Percentiles rank a stretch among this genome's conserved stretches.
Conservation (phyloP, 1,140 invertebrate genomes). For the Atopsyche davidsoni region DNA sequence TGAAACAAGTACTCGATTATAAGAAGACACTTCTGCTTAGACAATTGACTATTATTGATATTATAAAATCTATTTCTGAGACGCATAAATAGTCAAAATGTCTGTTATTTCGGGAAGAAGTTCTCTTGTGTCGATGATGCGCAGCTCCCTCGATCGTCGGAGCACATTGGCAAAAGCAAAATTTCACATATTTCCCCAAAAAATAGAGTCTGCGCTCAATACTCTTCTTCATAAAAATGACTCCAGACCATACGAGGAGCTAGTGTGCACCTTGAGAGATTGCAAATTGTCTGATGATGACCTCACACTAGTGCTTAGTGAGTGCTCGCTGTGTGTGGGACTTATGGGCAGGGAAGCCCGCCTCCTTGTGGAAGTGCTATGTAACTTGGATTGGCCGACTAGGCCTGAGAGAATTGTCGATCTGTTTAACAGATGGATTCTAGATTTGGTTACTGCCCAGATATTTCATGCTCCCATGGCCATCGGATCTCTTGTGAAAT, state of each 20-base stretch:
- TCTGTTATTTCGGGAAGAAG: conserved; percentile 34
- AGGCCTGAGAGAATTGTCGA: conserved; percentile 36
- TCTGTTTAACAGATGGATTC: conserved; percentile 37
- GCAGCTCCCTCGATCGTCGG: conserved; percentile 40
- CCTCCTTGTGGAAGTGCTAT: conserved; percentile 39
- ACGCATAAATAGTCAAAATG: conserved; percentile 42
- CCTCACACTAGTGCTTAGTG: conserved; percentile 38
- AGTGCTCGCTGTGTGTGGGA: conserved; percentile 39
- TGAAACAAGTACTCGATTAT: conserved; percentile 44
- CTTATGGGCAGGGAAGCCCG: conserved; percentile 38
- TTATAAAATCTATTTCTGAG: conserved; percentile 40
- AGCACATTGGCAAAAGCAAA: conserved; percentile 35
- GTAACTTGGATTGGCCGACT: conserved; percentile 38
- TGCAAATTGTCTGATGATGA: conserved; percentile 40
- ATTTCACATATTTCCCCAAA: conserved; percentile 37
- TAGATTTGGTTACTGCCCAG: conserved; percentile 43
- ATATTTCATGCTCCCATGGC: conserved; percentile 42
- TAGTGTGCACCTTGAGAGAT: conserved; percentile 40
- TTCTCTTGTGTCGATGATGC: conserved; percentile 42
- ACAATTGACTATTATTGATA: conserved; percentile 41
- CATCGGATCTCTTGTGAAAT: conserved; percentile 37
- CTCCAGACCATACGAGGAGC: conserved; percentile 36
- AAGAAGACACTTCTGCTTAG: conserved; percentile 44
- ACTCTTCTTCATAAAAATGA: conserved; percentile 35
- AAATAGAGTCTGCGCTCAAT: conserved; percentile 38